Evolutionary conservation across 92 coral and sea anemone genomes (phyloP), one percentile per base, ranked within the genome.

Genomic region (Pocillopora grandis): DNA sequence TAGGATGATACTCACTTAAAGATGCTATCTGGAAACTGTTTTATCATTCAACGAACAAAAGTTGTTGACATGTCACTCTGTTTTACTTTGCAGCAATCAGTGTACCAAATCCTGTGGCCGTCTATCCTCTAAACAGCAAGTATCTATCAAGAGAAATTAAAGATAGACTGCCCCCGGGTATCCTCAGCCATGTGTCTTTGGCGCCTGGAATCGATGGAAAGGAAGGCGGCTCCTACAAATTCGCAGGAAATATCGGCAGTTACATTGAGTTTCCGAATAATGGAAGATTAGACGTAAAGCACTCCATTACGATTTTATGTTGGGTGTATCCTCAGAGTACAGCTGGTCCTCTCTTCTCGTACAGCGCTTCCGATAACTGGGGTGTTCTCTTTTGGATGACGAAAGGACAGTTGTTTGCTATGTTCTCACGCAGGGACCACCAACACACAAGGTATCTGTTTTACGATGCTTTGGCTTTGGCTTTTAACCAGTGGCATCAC

Each of bases 141-240:
- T 58, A 85, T 23, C 83, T 71, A 9, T 23, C 81, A 17, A 76
- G 42, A 12, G 88, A 77, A 62, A 58, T 58, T 18, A 66, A 64
- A 17, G 36, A 67, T 13, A 15, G 33, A 75, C 82, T 27, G 12
- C 62, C 76, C 49, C 61, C 82, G 12, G 88, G 83, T 10, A 18
- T n/a, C 18, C 76, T 76, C 36, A 23, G 0, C 6, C 83, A 83
- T 74, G 77, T 66, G 2, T 10, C 65, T 15, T 12, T 67, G 21
- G 76, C 70, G 19, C 68, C 76, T 36, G 88, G 88, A 18, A 82
- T 83, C 13, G 61, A 77, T 48, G 88, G 88, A 16, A 85, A 85
- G 71, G 69, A 75, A 37, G 83, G 82, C 20, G 88, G 88, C 1
- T 76, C 88, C 31, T 57, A 85, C 42, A 55, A 27, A 52, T 77